Conservation (phyloP, 2,888 invertebrate species). For the Archips crataeganus region DNA sequence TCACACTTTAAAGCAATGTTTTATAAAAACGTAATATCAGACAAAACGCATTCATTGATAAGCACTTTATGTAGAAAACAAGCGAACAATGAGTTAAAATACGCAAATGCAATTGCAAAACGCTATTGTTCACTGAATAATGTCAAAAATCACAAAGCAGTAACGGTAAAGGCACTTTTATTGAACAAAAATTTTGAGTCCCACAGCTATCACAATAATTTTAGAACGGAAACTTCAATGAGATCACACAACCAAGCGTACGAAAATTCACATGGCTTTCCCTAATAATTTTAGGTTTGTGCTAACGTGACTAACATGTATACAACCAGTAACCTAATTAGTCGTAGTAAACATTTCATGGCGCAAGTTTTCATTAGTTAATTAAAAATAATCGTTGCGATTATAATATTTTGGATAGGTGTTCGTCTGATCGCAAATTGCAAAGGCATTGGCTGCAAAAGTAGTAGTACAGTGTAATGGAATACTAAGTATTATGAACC, state of each 20-base stretch:
- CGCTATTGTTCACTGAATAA: slow-evolving; percentile 19
- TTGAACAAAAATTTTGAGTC: slow-evolving; percentile 35
- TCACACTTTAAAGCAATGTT: background rate
- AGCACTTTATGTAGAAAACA: slow-evolving; percentile 26
- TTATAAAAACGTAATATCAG: background rate
- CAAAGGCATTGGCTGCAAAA: background rate
- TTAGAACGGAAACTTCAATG: slow-evolving; percentile 36
- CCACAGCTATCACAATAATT: slow-evolving; percentile 35
- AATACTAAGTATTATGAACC: background rate
- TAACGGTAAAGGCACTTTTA: slow-evolving; percentile 41
- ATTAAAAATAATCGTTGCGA: background rate
- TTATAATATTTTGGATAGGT: background rate
- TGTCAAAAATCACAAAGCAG: slow-evolving; percentile 29
- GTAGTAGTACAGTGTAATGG: background rate
- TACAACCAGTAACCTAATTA: slow-evolving; percentile 11
- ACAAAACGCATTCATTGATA: slow-evolving; percentile 1
- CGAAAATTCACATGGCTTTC: background rate
- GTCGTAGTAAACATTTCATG: slow-evolving; percentile 12
- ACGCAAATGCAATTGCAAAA: background rate
- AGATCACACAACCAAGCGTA: slow-evolving; percentile 35
- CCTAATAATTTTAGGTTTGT: slow-evolving; percentile 19
- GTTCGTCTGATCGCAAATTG: background rate
- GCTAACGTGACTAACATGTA: slow-evolving; percentile 18
- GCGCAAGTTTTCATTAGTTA: slow-evolving; percentile 1
- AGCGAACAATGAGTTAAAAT: slow-evolving; percentile 11